phyloP scores from a whole-genome alignment of 1,140 invertebrate genomes.

The Apolygus lucorum region DNA sequence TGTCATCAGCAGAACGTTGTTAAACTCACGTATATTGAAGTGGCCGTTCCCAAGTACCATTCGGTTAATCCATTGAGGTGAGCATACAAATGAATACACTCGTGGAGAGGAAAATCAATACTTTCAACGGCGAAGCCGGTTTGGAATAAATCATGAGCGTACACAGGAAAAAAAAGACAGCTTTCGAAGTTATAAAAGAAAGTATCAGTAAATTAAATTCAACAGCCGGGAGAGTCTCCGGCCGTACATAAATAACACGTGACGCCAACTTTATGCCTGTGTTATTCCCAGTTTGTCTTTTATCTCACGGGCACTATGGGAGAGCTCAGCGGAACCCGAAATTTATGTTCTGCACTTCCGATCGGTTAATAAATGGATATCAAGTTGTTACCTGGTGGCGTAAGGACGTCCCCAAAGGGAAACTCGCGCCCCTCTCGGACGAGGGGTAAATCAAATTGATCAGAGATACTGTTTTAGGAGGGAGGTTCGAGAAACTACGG shows the following conservation, averaged over 20 bases:
- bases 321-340: background rate
- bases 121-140: too few species aligned
- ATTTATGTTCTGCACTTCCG: slow-evolving; percentile 7
- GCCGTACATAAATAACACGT: slow-evolving; percentile 3
- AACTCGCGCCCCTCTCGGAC: too few species aligned
- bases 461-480: too few species aligned
- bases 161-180: background rate
- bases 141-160: background rate
- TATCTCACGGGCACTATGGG: background rate
- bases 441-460: too few species aligned
- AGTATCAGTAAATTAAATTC: background rate
- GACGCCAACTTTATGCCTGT: slow-evolving; percentile 8
- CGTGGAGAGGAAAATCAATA: too few species aligned
- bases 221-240: background rate
- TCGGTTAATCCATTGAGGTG: too few species aligned
- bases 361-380: slow-evolving; percentile 7
- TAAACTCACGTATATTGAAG: too few species aligned
- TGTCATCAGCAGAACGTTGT: too few species aligned
- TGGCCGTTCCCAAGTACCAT: too few species aligned
- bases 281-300: slow-evolving; percentile 13
- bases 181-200: background rate
- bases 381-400: background rate
- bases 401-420: background rate
- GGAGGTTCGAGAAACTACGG: too few species aligned
- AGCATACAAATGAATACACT: too few species aligned